Conservation (phyloP, 2,888 invertebrate genomes). For the Aspidapion aeneum region DNA sequence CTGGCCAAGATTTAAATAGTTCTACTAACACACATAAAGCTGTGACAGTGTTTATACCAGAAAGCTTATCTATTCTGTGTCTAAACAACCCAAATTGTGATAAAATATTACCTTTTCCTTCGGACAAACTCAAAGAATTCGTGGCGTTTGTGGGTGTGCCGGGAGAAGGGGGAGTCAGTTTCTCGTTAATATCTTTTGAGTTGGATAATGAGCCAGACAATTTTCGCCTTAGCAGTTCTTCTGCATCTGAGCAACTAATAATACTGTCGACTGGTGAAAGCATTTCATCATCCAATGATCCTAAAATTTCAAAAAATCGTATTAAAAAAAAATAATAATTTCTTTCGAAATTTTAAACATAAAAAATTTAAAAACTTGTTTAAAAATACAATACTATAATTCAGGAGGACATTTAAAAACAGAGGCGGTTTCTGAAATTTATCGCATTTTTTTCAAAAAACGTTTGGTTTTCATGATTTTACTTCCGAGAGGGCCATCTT, state of each 20-base stretch:
- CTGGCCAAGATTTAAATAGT: no score
- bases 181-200: conserved; percentile 50
- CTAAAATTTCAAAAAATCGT: conserved; percentile 32
- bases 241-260: conserved; percentile 63
- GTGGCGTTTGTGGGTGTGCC: conserved; percentile 77
- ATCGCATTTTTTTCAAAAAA: no score
- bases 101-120: no score
- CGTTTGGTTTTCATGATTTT: no score
- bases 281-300: conserved; percentile 69
- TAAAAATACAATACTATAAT: no score
- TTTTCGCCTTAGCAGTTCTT: conserved; percentile 47
- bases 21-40: no score
- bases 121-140: conserved; percentile 76
- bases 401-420: no score
- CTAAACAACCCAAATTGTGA: neutral
- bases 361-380: no score
- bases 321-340: no score
- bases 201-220: conserved; percentile 47
- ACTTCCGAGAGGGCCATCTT: no score
- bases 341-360: neutral
- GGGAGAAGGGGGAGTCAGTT: conserved; percentile 53
- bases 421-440: no score
- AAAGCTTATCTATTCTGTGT: conserved; percentile 46
- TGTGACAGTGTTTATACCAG: no score
- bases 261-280: conserved; percentile 75